Evolutionary conservation across 92 coral and sea anemone genomes (phyloP), one percentile per base, ranked within the genome.

Genomic region (Epizoanthus scotinus): DNA sequence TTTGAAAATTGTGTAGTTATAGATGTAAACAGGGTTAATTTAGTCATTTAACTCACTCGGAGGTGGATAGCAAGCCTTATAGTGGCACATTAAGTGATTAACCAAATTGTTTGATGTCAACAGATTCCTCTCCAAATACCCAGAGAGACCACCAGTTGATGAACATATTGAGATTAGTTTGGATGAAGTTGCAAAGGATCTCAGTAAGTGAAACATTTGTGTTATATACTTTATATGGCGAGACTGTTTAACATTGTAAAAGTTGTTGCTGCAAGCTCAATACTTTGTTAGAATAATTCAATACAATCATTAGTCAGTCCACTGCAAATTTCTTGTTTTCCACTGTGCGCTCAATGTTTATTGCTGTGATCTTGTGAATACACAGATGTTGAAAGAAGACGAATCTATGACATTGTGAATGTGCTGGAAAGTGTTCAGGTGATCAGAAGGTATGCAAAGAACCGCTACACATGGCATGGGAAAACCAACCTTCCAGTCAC

Each of bases 381-480:
- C 40, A 15, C 65, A 95, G 99, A 88, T 82, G 99, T 95, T 28
- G 99, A 95, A 78, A 87, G 99, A 19, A 85, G 99, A 53, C 82
- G 99, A 73, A 94, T 95, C 40, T 95, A 95, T 71, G 99, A 95
- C 84, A 95, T 95, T 71, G 99, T 95, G 0, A 95, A 95, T 87
- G 99, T 95, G 19, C 86, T 95, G 18, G 99, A 95, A 81, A 95
- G 99, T 86, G 99, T 95, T 26, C 98, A 95, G 61, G 99, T 95
- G 20, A 91, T 95, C 63, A 93, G 98, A 69, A 84, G 99, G 77
- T 86, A 90, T 86, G 99, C 99, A 9, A 95, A 95, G 87, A 95
- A 95, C 83, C 72, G 99, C 68, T 95, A 95, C 56, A 85, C 87
- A 49, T 95, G 99, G 99, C 99, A 95, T 87, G 99, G 99, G 2